Evolutionary conservation across 2,888 invertebrate species (phyloP).

Genomic region (Thereva nobilitata): DNA sequence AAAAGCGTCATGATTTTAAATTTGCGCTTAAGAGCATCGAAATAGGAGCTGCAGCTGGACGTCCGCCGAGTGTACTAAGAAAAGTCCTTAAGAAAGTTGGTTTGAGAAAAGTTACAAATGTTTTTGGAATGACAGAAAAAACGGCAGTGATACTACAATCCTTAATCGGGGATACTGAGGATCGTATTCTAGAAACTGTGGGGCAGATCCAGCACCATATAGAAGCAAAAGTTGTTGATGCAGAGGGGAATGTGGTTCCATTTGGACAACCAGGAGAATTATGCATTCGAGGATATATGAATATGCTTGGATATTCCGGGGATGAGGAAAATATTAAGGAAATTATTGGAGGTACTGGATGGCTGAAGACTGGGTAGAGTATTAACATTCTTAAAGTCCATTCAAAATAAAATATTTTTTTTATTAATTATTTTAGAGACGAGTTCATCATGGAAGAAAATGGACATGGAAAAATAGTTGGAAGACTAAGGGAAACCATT

Average conservation of each 20-base stretch:
- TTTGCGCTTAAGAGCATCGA: slow-evolving; percentile 59
- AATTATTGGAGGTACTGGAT: slow-evolving; percentile 66
- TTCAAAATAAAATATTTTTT: neutral
- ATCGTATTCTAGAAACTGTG: slow-evolving; percentile 60
- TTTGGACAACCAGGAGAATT: slow-evolving; percentile 73
- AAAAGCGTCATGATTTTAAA: slow-evolving; percentile 59
- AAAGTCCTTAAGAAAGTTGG: slow-evolving; percentile 61
- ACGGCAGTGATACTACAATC: slow-evolving; percentile 63
- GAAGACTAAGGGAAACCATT: slow-evolving; percentile 75
- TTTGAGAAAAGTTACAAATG: slow-evolving; percentile 60
- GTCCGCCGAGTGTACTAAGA: slow-evolving; percentile 65
- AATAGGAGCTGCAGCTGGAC: slow-evolving; percentile 72
- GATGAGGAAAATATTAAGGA: slow-evolving; percentile 73
- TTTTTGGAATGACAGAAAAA: slow-evolving; percentile 66
- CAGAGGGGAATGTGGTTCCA: slow-evolving; percentile 65
- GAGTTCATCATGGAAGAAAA: slow-evolving; percentile 67
- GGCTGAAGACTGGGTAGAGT: slow-evolving; percentile 74
- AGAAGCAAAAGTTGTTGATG: slow-evolving; percentile 66
- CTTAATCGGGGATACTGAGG: slow-evolving; percentile 57
- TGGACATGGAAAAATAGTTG: slow-evolving; percentile 71
- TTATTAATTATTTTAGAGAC: slow-evolving; percentile 48
- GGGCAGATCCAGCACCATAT: slow-evolving; percentile 63
- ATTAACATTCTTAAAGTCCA: neutral
- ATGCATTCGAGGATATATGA: slow-evolving; percentile 70
- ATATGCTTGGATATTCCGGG: slow-evolving; percentile 76